phyloP scores from a whole-genome alignment of 2,797 vertebrate species.

The Xiphorhynchus erythropygius region DNA sequence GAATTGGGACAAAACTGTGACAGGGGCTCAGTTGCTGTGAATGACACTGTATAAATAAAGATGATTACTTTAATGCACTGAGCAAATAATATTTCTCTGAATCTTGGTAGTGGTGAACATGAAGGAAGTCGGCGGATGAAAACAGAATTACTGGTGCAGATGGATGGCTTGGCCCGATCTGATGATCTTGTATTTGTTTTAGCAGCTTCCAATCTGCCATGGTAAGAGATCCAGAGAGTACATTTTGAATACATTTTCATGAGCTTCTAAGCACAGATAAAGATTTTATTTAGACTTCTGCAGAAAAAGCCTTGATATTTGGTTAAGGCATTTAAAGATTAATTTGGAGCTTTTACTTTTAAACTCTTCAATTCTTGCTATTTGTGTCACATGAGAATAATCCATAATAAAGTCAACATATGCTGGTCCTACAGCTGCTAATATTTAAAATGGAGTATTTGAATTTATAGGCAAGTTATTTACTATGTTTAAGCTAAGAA shows the following conservation, averaged over 20 bases:
- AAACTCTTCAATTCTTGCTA: constrained; percentile 44
- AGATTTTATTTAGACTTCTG: constrained; percentile 57
- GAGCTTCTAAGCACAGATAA: constrained; percentile 70
- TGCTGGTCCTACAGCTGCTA: constrained; percentile 45
- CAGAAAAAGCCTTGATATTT: constrained; percentile 65
- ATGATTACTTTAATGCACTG: constrained; percentile 4
- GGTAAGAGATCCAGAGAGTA: constrained; percentile 78
- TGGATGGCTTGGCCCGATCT: constrained; percentile 92
- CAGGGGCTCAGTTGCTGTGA: constrained; percentile 18
- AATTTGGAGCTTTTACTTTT: constrained; percentile 71
- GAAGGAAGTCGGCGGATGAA: constrained; percentile 95
- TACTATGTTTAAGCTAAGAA: constrained; percentile 72
- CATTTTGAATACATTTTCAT: constrained; percentile 67
- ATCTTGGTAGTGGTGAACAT: constrained; percentile 85
- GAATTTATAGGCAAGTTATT: constrained; percentile 68
- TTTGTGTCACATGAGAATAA: constrained; percentile 60
- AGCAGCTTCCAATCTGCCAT: constrained; percentile 94
- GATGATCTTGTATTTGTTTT: constrained; percentile 95
- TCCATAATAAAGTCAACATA: constrained; percentile 62
- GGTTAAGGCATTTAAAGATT: constrained; percentile 73
- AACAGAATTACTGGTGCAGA: constrained; percentile 94
- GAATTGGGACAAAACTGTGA: constrained; percentile 21
- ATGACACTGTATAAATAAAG: constrained; percentile 21
- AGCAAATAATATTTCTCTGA: constrained; percentile 10
- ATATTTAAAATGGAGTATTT: constrained; percentile 71